A percentile compares a stretch with the other conserved stretches of the same genome.
These are phyloP conservation scores for Sporophila hypoxantha DNA, from an alignment of 2,113 vertebrate genomes.

Conservation along the genomic window DNA sequence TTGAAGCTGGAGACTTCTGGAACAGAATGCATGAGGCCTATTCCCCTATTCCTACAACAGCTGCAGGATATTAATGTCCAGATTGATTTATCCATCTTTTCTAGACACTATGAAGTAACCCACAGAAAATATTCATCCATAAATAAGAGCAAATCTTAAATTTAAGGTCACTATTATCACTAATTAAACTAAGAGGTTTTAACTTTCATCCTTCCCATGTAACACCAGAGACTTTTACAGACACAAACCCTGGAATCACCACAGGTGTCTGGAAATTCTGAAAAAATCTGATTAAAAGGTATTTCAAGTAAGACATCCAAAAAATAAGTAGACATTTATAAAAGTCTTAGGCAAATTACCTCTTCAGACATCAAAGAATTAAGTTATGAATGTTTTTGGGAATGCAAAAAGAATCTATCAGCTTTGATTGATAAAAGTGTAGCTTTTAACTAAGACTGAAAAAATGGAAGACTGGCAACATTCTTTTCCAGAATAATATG, in stretches of 20 bases:
- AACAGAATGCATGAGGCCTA: background rate
- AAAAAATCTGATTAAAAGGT: background rate
- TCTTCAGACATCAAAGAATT: slow-evolving; percentile 56
- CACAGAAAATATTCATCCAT: background rate
- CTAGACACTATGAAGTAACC: background rate
- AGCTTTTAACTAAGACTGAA: slow-evolving; percentile 67
- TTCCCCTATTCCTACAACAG: background rate
- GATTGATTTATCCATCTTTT: background rate
- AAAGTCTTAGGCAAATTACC: background rate
- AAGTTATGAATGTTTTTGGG: slow-evolving; percentile 56
- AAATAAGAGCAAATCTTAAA: background rate
- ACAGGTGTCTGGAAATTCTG: background rate
- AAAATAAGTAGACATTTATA: background rate
- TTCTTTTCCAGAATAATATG: slow-evolving; percentile 75
- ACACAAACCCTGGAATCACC: background rate
- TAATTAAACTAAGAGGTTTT: background rate
- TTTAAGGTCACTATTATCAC: background rate
- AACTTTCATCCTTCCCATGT: background rate
- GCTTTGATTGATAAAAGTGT: slow-evolving; percentile 75
- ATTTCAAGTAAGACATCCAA: background rate
- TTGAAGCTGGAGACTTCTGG: background rate
- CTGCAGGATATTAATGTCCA: background rate
- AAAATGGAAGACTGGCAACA: slow-evolving; percentile 70
- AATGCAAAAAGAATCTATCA: slow-evolving; percentile 61
- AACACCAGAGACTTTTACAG: background rate